Evolutionary conservation across 2,888 invertebrate genomes (phyloP), one percentile per base, ranked within the genome.

Genomic region (Tryphoninae sp.): DNA sequence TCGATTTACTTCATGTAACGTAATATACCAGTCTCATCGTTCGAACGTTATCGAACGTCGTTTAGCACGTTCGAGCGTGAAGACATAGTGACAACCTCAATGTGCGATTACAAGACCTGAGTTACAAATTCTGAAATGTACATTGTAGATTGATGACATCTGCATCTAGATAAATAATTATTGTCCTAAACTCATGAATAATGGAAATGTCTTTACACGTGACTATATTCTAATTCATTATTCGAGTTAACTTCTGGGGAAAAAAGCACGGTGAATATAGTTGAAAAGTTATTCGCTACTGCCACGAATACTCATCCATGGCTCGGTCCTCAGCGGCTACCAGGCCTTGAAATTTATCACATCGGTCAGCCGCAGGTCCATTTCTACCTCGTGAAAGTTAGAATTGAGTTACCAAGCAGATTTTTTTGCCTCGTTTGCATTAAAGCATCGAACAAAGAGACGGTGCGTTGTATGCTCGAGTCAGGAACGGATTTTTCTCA

Each of bases 51-150:
- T 49, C 59, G 58, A 75, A 67, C 75, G 67, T 49, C 49, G 75
- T 59, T 75, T 51, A 22, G 75, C 75, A 76, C 67, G 61, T 68
- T 26, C 40, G 49, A 19, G 19, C n/a, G 22, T 51, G 68, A 59
- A 68, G 59, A 51, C 68, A 76, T 67, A 59, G 59, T 1, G 45
- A 45, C 45, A 13, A 13, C 1, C 13, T 4, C 11, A 45, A 45
- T 1, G 45, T 45, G 13, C 11, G 45, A 11, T 13, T 45, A 6
- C 6, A 33, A 45, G 3, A 45, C 2, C 45, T 13, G 13, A 13
- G 2, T 3, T 45, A 13, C 9, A 45, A 45, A 3, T 45, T 45
- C 45, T 45, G 11, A 45, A 13, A 45, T 45, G 13, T 13, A 13
- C 45, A 45, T 45, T 45, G 45, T 2, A 11, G 2, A 45, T 45